Base-by-base conservation (phyloP, 2,113 vertebrate genomes). In the Oxygymnocypris stewartii region DNA sequence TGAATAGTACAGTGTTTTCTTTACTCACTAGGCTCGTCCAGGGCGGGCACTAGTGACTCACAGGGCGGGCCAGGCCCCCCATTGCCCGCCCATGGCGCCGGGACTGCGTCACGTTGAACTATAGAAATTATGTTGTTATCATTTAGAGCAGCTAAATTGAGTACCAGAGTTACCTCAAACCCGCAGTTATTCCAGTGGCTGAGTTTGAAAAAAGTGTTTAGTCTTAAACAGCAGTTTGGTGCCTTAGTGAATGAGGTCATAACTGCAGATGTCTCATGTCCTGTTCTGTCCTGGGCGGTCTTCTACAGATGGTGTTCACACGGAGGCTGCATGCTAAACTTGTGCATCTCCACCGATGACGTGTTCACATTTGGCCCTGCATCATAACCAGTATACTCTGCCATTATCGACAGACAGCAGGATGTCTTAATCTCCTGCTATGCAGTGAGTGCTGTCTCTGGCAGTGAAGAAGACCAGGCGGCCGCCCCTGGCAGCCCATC, bases 401-500 rank as follows among this genome's bases (percentile, higher is more conserved):
- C 89, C 87, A 88, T 93, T 93, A 93, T 94, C 88, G 78, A 90
- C 79, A 89, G 75, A 88, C 90, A 91, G 92, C 93, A 94, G 92
- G 92, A 89, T 81, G 89, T 91, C 90, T 93, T 92, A 92, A 93
- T 94, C 91, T 90, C 89, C 90, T 88, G 89, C 90, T 90, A 86
- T 90, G 91, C 87, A 83, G 87, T 6, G 11, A 88, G 88, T 89
- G 87, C 88, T 88, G n/a, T 28, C 89, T 89, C 92, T 92, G 93
- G 91, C 92, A 91, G 87, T 61, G 88, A 74, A 85, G 88, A 80
- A 88, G 88, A 87, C 59, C 84, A 86, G 71, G 90, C 80, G 84
- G 82, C 91, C 85, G n/a, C 69, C 88, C 63, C 92, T 95, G 94
- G 95, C 94, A 94, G 78, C 10, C 88, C 91, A 92, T 95, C 95